Conservation (phyloP, 2,113 vertebrate species). For the rat (Rattus norvegicus) region DNA sequence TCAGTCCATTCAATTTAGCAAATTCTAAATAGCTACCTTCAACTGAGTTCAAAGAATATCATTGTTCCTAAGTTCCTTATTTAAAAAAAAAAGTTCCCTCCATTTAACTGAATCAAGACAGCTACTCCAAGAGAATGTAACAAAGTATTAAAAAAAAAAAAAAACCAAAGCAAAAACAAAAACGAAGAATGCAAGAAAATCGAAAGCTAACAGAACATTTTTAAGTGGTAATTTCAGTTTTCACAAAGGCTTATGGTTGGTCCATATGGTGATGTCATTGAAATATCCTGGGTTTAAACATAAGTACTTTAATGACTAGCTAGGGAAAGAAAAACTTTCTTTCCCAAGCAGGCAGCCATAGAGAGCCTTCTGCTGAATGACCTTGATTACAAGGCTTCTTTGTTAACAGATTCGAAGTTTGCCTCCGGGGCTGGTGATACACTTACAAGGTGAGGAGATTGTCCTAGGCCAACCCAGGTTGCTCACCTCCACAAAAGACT, state of each 20-base stretch:
- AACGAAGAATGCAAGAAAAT: slow-evolving; percentile 62
- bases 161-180: too few relatives aligned
- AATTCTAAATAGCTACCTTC: slow-evolving; percentile 80
- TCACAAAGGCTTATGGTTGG: slow-evolving; percentile 73
- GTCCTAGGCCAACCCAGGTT: slow-evolving; percentile 25
- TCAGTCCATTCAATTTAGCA: slow-evolving; percentile 75
- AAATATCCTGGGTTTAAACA: slow-evolving; percentile 73
- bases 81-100: neutral
- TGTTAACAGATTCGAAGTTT: slow-evolving; percentile 77
- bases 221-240: slow-evolving; percentile 74
- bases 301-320: slow-evolving; percentile 80
- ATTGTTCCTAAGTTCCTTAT: slow-evolving; percentile 61
- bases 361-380: slow-evolving; percentile 70
- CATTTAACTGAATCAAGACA: slow-evolving; percentile 70
- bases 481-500: slow-evolving; percentile 60
- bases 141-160: neutral
- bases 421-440: slow-evolving; percentile 77
- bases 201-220: slow-evolving; percentile 71
- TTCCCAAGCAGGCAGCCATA: slow-evolving; percentile 76
- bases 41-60: slow-evolving; percentile 76
- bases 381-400: slow-evolving; percentile 76
- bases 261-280: slow-evolving; percentile 72
- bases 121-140: slow-evolving; percentile 10
- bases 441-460: slow-evolving; percentile 71
- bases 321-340: slow-evolving; percentile 76